Conservation (phyloP, 2,113 vertebrate genomes). For the Kryptolebias marmoratus region DNA sequence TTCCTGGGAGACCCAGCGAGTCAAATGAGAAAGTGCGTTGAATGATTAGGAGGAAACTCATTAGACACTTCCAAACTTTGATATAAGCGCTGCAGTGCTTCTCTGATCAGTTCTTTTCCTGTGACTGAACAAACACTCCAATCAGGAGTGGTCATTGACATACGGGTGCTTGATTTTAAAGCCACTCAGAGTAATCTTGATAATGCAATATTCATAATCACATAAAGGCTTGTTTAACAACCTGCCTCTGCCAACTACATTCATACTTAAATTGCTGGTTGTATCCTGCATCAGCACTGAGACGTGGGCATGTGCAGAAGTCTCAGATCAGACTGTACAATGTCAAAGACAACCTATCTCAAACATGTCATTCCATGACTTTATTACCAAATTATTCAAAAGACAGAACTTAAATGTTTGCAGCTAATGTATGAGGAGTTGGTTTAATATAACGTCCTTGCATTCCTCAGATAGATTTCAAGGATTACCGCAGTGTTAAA, state of each 20-base stretch:
- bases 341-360: no score
- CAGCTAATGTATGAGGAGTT: no score
- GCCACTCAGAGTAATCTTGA: background rate
- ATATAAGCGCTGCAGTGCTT: slow-evolving; percentile 4
- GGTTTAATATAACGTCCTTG: no score
- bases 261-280: slow-evolving; percentile 21
- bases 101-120: background rate
- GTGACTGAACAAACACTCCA: slow-evolving; percentile 10
- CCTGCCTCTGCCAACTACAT: background rate
- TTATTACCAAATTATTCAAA: no score
- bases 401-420: no score
- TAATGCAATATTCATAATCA: slow-evolving; percentile 15
- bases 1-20: slow-evolving; percentile 23
- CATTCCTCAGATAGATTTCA: no score
- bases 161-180: slow-evolving; percentile 11
- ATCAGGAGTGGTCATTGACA: background rate
- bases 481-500: no score
- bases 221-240: slow-evolving; percentile 23
- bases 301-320: no score
- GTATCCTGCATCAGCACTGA: background rate
- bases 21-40: slow-evolving; percentile 19
- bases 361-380: no score
- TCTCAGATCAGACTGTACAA: no score
- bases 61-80: slow-evolving; percentile 6
- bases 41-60: slow-evolving; percentile 8